Evolutionary conservation across 2,888 invertebrate species (phyloP).

Genomic region (Steromphala cineraria): DNA sequence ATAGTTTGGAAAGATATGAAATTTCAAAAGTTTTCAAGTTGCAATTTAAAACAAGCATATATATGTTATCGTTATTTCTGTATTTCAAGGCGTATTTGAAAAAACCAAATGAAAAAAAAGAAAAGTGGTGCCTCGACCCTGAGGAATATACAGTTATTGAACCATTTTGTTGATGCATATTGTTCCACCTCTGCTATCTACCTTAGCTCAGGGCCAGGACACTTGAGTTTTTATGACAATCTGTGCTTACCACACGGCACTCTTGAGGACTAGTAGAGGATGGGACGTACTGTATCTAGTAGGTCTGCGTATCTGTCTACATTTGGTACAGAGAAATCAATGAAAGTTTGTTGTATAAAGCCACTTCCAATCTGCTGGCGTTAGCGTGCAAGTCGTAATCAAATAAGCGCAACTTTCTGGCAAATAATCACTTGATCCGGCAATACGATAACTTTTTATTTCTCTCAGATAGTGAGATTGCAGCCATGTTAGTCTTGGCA

Average conservation of each 20-base stretch:
- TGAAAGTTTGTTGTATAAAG: not conserved
- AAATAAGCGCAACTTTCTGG: not conserved
- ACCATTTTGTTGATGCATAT: too few relatives aligned
- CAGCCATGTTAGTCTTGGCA: not conserved
- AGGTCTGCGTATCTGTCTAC: not conserved
- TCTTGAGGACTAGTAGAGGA: not conserved
- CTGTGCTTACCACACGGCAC: too few relatives aligned
- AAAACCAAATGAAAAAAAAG: too few relatives aligned
- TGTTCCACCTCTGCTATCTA: too few relatives aligned
- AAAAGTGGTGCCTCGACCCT: too few relatives aligned
- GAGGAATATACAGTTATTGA: not conserved
- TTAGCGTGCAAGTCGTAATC: not conserved
- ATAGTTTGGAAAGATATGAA: too few relatives aligned
- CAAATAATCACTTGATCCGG: not conserved
- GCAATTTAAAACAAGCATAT: too few relatives aligned
- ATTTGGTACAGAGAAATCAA: not conserved
- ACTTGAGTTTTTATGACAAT: too few relatives aligned
- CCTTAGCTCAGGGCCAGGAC: too few relatives aligned
- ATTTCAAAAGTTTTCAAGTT: too few relatives aligned
- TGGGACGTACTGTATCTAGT: not conserved
- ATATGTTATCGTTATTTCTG: too few relatives aligned
- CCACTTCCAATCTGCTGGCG: not conserved
- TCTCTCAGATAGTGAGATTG: not conserved
- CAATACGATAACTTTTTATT: not conserved
- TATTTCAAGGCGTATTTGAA: too few relatives aligned